Evolutionary conservation across 2,113 vertebrate species (phyloP).

Genomic region (Hippolais icterina): DNA sequence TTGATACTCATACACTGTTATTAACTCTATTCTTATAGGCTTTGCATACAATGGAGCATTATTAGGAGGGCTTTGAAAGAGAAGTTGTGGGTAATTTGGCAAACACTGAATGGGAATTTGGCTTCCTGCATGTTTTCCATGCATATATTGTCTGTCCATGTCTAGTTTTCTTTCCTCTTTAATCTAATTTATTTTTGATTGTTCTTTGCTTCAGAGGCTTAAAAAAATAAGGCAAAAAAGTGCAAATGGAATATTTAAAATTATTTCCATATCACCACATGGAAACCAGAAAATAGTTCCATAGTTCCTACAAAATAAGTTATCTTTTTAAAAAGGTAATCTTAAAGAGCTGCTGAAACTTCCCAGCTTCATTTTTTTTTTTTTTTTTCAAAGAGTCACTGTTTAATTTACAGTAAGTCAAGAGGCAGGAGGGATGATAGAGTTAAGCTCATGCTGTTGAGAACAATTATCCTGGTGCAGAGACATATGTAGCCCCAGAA

Average conservation of each 20-base stretch:
- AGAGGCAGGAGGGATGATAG: slow-evolving; percentile 27
- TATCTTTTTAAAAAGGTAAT: neutral
- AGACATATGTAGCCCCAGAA: slow-evolving; percentile 74
- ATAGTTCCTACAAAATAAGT: neutral
- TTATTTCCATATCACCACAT: neutral
- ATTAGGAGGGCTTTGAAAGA: slow-evolving; percentile 2
- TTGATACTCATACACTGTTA: neutral
- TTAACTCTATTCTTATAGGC: neutral
- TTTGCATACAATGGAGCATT: neutral
- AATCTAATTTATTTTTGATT: slow-evolving; percentile 36
- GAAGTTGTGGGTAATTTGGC: slow-evolving; percentile 4
- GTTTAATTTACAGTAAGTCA: slow-evolving; percentile 60
- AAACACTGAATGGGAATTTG: neutral
- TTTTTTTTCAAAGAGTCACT: neutral
- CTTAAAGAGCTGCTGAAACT: neutral
- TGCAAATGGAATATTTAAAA: neutral
- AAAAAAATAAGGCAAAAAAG: neutral
- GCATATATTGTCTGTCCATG: neutral
- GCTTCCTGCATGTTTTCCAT: slow-evolving; percentile 9
- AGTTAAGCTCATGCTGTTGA: slow-evolving; percentile 63
- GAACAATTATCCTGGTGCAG: slow-evolving; percentile 44
- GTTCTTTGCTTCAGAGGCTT: neutral
- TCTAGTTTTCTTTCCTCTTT: slow-evolving; percentile 11
- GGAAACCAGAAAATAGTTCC: neutral
- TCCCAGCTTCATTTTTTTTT: neutral